phyloP scores from a whole-genome alignment of 2,888 invertebrate species.

The Serripes groenlandicus region DNA sequence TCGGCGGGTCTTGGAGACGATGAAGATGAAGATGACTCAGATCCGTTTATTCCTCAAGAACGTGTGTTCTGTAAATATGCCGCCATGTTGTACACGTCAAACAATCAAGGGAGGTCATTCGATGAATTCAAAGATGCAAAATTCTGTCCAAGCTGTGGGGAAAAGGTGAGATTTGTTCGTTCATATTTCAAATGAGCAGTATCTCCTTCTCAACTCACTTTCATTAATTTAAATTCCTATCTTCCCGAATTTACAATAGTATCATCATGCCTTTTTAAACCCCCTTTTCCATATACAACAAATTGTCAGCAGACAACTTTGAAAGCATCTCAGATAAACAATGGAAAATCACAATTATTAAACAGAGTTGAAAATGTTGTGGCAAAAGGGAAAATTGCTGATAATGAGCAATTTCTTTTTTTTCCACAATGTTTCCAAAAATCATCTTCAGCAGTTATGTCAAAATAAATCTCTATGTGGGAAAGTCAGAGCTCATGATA shows the following conservation, averaged over 20 bases:
- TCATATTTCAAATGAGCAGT: neutral
- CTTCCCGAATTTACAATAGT: no score
- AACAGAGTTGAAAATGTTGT: no score
- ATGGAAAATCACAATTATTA: neutral
- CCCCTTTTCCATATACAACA: neutral
- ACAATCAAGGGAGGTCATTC: slow-evolving; percentile 83
- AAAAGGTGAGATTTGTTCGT: slow-evolving; percentile 79
- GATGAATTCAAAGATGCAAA: slow-evolving; percentile 84
- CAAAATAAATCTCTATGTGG: no score
- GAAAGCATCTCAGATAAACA: neutral
- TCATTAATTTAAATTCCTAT: neutral
- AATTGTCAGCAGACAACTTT: neutral
- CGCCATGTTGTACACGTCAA: slow-evolving; percentile 85
- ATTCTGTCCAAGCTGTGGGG: slow-evolving; percentile 85
- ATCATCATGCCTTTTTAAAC: no score
- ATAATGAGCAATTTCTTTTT: no score
- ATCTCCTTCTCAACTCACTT: neutral
- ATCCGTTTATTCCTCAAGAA: slow-evolving; percentile 85
- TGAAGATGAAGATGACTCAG: slow-evolving; percentile 76
- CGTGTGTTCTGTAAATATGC: slow-evolving; percentile 85
- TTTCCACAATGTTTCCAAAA: no score
- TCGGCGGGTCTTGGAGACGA: slow-evolving; percentile 78
- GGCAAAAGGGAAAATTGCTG: no score
- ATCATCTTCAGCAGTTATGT: no score
- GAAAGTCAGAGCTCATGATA: no score